phyloP scores from a whole-genome alignment of 2,113 vertebrate species.

The Forbesichthys agassizii region DNA sequence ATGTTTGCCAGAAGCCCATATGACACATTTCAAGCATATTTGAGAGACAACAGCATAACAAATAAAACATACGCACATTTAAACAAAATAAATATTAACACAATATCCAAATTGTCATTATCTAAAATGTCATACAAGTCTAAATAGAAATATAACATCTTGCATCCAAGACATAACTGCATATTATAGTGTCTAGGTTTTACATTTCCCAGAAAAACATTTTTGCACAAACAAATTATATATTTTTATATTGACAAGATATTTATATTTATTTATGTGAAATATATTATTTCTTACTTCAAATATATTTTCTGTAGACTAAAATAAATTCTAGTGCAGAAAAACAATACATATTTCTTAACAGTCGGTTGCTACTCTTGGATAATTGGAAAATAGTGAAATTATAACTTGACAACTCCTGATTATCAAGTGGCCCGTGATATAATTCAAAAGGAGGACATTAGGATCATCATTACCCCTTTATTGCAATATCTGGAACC shows the following conservation, averaged over 20 bases:
- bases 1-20: background rate
- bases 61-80: background rate
- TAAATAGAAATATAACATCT: too few relatives aligned
- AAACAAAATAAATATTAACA: constrained; percentile 8
- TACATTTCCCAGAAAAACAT: constrained; percentile 7
- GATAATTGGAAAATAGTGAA: background rate
- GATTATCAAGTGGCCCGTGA: constrained; percentile 1
- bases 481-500: background rate
- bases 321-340: too few relatives aligned
- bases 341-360: background rate
- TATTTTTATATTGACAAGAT: too few relatives aligned
- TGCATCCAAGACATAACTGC: too few relatives aligned
- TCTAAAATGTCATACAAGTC: too few relatives aligned
- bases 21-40: background rate
- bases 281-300: too few relatives aligned
- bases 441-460: constrained; percentile 22
- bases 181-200: too few relatives aligned
- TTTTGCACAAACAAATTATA: constrained; percentile 20
- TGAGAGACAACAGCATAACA: background rate
- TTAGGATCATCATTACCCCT: constrained; percentile 4
- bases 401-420: constrained; percentile 1
- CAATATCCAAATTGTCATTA: too few relatives aligned
- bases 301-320: too few relatives aligned
- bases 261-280: too few relatives aligned
- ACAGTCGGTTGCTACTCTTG: background rate